Conservation (phyloP, 2,888 invertebrate species). For the Pseudanteris insignis region DNA sequence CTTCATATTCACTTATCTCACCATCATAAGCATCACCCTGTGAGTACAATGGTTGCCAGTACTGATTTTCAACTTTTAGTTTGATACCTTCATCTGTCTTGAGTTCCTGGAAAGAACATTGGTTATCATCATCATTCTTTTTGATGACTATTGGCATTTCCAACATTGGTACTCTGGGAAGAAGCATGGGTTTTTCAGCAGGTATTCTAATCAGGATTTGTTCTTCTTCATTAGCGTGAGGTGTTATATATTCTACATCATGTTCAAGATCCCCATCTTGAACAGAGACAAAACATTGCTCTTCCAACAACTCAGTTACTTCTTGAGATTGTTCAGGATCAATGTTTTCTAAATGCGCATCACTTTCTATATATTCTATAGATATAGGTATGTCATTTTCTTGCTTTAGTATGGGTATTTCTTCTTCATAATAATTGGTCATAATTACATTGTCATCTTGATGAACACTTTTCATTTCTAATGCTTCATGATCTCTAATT, state of each 20-base stretch:
- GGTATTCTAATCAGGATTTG: slow-evolving; percentile 8
- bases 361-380: slow-evolving; percentile 24
- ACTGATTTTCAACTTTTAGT: slow-evolving; percentile 32
- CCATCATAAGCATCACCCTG: slow-evolving; percentile 33
- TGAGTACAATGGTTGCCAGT: slow-evolving; percentile 35
- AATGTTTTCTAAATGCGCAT: slow-evolving; percentile 22
- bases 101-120: slow-evolving; percentile 23
- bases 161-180: slow-evolving; percentile 18
- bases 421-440: slow-evolving; percentile 14
- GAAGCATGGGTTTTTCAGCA: slow-evolving; percentile 15
- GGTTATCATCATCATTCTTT: slow-evolving; percentile 25
- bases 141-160: slow-evolving; percentile 28
- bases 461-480: neutral
- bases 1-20: slow-evolving; percentile 41
- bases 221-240: slow-evolving; percentile 7
- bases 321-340: slow-evolving; percentile 19
- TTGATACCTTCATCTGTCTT: slow-evolving; percentile 31
- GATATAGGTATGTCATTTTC: slow-evolving; percentile 23
- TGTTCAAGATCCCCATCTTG: slow-evolving; percentile 2
- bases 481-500: neutral
- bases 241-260: slow-evolving; percentile 15
- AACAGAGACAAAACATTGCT: slow-evolving; percentile 23
- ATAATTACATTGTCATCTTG: slow-evolving; percentile 10
- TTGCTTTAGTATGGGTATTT: slow-evolving; percentile 22
- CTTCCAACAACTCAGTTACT: slow-evolving; percentile 22